Evolutionary conservation across 2,888 invertebrate species (phyloP), one percentile per base, ranked within the genome.

Genomic region (Mantis religiosa): DNA sequence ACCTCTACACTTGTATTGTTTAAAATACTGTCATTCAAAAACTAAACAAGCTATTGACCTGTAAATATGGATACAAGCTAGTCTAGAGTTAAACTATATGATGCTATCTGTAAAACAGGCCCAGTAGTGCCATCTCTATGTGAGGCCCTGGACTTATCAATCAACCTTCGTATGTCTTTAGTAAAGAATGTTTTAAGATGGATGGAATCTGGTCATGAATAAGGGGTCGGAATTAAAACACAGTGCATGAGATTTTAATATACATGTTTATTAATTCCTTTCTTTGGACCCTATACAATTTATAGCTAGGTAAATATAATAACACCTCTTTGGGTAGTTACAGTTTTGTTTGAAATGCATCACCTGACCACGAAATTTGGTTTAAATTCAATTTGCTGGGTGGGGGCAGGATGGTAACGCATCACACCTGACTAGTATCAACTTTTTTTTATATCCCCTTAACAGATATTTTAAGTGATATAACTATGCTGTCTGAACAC

Each of bases 231-330:
- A 41, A 41, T 41, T 71, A 71, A 71, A 71, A 71, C 54, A 71
- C 54, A 71, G 54, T 20, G 3, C 4, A 71, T 71, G 54, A 71
- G 54, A 71, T 92, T 93, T 93, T 94, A 95, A 95, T 94, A 95
- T 95, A 95, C 95, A 95, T 94, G 94, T 95, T 87, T 87, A 87
- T 95, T 95, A 95, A 95, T 95, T 95, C 95, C 95, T 95, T 95
- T 95, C 95, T 95, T 95, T 95, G 95, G 95, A 95, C 95, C 95
- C 95, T 95, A 95, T 95, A 95, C 95, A 95, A 94, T 95, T 95
- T 95, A 95, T 95, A 95, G 94, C 95, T 95, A 41, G 41, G 41
- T 41, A 94, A 93, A 93, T 93, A 94, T 93, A 94, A 93, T 87
- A 86, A 90, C 89, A 89, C 87, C 89, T 89, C 82, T 87, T 87